Evolutionary conservation across 2,888 invertebrate genomes (phyloP).

Genomic region (Eretmocerus hayati): DNA sequence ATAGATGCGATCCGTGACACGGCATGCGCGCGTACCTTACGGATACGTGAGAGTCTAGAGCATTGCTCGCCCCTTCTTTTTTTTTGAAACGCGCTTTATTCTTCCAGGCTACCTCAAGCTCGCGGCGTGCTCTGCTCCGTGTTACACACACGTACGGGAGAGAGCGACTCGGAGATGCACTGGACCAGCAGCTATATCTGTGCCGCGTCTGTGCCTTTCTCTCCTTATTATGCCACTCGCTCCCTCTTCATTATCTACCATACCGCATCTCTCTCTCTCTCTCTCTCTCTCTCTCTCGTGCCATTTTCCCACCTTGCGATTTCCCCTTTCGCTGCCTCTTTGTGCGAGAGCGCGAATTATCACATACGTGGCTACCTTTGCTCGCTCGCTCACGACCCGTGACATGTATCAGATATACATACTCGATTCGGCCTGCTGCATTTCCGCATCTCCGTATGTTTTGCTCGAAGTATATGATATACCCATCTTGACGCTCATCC

Average conservation of each 20-base stretch:
- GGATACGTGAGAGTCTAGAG: too few species aligned
- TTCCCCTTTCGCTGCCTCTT: background rate
- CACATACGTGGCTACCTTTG: background rate
- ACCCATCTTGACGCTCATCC: too few species aligned
- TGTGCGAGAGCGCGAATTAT: background rate
- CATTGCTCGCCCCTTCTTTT: background rate
- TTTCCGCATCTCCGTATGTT: too few species aligned
- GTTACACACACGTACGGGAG: too few species aligned
- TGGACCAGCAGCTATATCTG: too few species aligned
- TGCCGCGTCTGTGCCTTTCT: background rate
- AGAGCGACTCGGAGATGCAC: too few species aligned
- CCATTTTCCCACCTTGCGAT: too few species aligned
- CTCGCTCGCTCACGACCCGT: background rate
- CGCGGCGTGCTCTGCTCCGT: background rate
- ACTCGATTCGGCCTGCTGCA: too few species aligned
- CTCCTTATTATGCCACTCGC: constrained; percentile 5
- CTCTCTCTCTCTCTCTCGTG: too few species aligned
- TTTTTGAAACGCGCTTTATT: background rate
- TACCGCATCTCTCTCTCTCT: background rate
- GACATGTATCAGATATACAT: too few species aligned
- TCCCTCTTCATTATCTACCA: constrained; percentile 1
- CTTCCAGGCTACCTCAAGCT: background rate
- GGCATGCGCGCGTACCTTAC: constrained; percentile 11
- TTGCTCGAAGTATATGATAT: too few species aligned
- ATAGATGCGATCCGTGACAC: constrained; percentile 40